A percentile compares a stretch with the other conserved stretches of the same genome.
phyloP scores from a whole-genome alignment of 2,888 invertebrate genomes.

The Salpingus planirostris region DNA sequence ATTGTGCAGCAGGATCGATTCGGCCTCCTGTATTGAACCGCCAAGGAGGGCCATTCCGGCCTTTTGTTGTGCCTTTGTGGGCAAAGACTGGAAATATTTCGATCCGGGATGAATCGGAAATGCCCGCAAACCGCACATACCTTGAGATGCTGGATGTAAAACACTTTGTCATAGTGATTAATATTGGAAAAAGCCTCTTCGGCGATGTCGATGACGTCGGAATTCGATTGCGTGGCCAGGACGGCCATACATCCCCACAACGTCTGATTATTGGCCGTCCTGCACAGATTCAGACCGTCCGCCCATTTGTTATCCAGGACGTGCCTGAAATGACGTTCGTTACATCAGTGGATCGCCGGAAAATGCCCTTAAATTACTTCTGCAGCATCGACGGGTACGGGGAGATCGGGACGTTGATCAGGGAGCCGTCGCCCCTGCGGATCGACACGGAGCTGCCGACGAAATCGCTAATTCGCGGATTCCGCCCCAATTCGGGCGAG shows the following conservation, averaged over 20 bases:
- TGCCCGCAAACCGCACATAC: too few species aligned
- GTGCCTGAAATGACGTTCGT: slow-evolving; percentile 42
- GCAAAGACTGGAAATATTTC: slow-evolving; percentile 43
- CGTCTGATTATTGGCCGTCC: slow-evolving; percentile 47
- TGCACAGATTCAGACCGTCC: slow-evolving; percentile 35
- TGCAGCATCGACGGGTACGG: slow-evolving; percentile 57
- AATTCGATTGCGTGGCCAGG: slow-evolving; percentile 76
- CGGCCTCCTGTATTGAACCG: slow-evolving; percentile 61
- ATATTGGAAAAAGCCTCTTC: slow-evolving; percentile 93
- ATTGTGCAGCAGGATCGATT: slow-evolving; percentile 59
- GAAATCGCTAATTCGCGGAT: slow-evolving; percentile 72
- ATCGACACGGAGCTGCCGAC: slow-evolving; percentile 78
- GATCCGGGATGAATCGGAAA: too few species aligned
- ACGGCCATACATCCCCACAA: slow-evolving; percentile 94
- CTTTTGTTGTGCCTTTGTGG: slow-evolving; percentile 49
- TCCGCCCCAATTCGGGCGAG: slow-evolving; percentile 71
- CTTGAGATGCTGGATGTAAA: slow-evolving; percentile 74
- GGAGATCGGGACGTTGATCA: slow-evolving; percentile 64
- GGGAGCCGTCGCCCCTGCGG: slow-evolving; percentile 81
- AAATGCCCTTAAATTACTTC: slow-evolving; percentile 33
- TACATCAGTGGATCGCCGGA: slow-evolving; percentile 15
- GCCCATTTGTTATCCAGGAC: slow-evolving; percentile 69
- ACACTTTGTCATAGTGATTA: slow-evolving; percentile 78
- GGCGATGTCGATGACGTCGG: slow-evolving; percentile 67
- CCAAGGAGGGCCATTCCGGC: slow-evolving; percentile 61